These are phyloP conservation scores for Clarias platycephalus DNA, from an alignment of 2,797 vertebrate genomes.

Conservation along the genomic window DNA sequence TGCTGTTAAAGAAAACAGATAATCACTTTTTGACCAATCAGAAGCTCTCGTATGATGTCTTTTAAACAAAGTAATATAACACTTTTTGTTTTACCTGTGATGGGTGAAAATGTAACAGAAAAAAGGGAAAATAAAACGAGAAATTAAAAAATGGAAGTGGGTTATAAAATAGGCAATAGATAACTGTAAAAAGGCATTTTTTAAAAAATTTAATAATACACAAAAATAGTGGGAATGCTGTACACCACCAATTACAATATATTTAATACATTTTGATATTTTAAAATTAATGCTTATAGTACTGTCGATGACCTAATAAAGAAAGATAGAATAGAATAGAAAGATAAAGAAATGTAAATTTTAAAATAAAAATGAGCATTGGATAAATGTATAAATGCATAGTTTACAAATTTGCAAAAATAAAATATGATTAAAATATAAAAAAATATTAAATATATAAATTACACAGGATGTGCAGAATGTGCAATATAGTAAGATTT, in stretches of 20 bases:
- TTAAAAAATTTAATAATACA: not conserved
- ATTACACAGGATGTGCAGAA: no score
- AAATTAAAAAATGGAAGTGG: not conserved
- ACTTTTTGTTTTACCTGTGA: not conserved
- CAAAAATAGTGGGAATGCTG: not conserved
- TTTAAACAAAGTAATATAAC: no score
- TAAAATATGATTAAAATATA: no score
- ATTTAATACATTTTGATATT: not conserved
- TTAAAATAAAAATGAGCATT: no score
- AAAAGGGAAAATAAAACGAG: not conserved
- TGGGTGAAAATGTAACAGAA: not conserved
- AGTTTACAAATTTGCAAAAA: no score
- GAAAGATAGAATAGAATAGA: no score
- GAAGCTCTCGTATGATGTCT: not conserved
- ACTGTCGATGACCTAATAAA: no score
- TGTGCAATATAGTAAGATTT: no score
- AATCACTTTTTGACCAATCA: not conserved
- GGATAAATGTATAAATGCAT: no score
- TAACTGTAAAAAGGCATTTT: not conserved
- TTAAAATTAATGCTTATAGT: no score
- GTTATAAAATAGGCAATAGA: not conserved
- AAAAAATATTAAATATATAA: no score
- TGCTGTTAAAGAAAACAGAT: not conserved
- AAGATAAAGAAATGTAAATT: no score
- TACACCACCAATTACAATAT: not conserved